phyloP scores from a whole-genome alignment of 2,888 invertebrate species.

The Coenonympha glycerion region DNA sequence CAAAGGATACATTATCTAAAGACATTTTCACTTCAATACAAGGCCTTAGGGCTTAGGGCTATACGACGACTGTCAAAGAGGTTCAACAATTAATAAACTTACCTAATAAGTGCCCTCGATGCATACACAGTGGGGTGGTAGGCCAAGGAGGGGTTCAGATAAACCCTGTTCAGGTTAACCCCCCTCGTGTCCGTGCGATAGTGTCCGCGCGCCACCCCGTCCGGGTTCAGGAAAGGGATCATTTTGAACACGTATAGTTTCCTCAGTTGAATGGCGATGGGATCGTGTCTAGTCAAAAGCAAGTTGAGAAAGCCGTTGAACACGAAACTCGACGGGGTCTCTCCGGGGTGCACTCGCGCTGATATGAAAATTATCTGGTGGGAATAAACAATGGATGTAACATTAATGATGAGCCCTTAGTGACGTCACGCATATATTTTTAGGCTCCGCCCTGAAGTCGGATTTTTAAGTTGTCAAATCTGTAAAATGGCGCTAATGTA shows the following conservation, averaged over 20 bases:
- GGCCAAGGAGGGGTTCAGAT: conserved; percentile 83
- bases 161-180: conserved; percentile 91
- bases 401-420: too few relatives aligned
- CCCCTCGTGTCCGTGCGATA: conserved; percentile 91
- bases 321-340: conserved; percentile 93
- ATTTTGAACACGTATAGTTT: conserved; percentile 90
- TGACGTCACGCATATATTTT: too few relatives aligned
- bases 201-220: conserved; percentile 90
- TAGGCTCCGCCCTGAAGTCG: too few relatives aligned
- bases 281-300: conserved; percentile 83
- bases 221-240: conserved; percentile 93
- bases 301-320: conserved; percentile 91
- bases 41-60: too few relatives aligned
- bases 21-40: too few relatives aligned
- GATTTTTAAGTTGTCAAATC: too few relatives aligned
- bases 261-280: conserved; percentile 82
- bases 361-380: conserved; percentile 52
- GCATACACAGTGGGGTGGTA: conserved; percentile 91
- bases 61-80: too few relatives aligned
- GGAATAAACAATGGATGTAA: too few relatives aligned
- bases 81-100: too few relatives aligned
- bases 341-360: conserved; percentile 93
- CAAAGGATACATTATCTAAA: too few relatives aligned
- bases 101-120: conserved; percentile 84
- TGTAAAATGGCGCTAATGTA: too few relatives aligned